These are phyloP conservation scores for Tetrapedia diversipes DNA, from an alignment of 2,888 invertebrate genomes.

Conservation along the genomic window DNA sequence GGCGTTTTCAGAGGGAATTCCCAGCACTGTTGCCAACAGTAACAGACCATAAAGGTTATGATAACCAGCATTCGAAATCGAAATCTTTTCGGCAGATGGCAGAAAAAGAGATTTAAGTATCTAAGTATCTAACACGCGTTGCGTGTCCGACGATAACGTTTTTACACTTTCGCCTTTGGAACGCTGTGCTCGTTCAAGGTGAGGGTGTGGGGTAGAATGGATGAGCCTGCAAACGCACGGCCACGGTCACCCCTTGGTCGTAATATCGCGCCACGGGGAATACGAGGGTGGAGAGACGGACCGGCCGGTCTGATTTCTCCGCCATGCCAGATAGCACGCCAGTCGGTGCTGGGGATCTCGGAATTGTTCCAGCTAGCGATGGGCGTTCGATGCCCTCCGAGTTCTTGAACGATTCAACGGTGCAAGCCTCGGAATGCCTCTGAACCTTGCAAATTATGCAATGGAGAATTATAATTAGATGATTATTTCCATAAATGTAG, in stretches of 20 bases:
- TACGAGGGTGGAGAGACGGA: slow-evolving; percentile 40
- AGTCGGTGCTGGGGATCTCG: slow-evolving; percentile 48
- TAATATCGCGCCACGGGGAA: slow-evolving; percentile 66
- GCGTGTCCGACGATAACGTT: slow-evolving; percentile 69
- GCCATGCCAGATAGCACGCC: slow-evolving; percentile 46
- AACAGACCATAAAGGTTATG: neutral
- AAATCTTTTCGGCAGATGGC: neutral
- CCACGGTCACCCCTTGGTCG: slow-evolving; percentile 58
- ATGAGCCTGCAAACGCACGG: slow-evolving; percentile 67
- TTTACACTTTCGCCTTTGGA: slow-evolving; percentile 63
- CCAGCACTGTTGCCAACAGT: neutral
- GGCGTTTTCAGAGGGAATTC: neutral
- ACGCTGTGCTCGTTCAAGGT: slow-evolving; percentile 51
- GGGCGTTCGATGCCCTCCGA: slow-evolving; percentile 23
- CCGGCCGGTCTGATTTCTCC: slow-evolving; percentile 60
- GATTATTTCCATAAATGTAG: neutral
- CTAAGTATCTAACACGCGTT: slow-evolving; percentile 36
- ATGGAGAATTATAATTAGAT: neutral
- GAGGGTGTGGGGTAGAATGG: slow-evolving; percentile 61
- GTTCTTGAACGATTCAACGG: slow-evolving; percentile 9
- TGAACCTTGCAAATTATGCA: slow-evolving; percentile 3
- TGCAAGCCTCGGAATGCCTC: neutral
- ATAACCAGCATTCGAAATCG: too few relatives aligned
- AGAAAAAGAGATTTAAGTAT: neutral
- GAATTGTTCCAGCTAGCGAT: slow-evolving; percentile 54